A percentile compares a stretch with the other conserved stretches of the same genome.
Evolutionary conservation across 1,140 invertebrate genomes (phyloP).

Genomic region (Drosophila baimaii): DNA sequence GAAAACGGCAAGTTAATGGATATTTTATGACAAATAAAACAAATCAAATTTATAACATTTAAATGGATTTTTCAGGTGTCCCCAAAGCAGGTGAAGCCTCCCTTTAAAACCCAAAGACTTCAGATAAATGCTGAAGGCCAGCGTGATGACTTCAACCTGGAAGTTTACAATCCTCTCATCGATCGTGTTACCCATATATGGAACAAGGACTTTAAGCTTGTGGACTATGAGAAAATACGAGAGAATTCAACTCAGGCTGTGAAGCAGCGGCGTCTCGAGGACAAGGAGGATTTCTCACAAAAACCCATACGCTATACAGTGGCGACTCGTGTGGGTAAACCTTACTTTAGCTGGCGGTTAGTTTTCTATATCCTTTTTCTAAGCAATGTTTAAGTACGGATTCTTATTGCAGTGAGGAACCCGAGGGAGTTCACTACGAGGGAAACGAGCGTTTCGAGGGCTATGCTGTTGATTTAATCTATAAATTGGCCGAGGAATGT

Average conservation of each 20-base stretch:
- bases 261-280: slow-evolving; percentile 51
- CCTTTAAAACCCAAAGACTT: slow-evolving; percentile 85
- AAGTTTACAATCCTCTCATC: slow-evolving; percentile 87
- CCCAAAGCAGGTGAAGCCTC: slow-evolving; percentile 59
- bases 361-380: slow-evolving; percentile 1
- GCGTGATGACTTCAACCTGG: slow-evolving; percentile 89
- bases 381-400: background rate
- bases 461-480: slow-evolving; percentile 90
- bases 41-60: too few relatives aligned
- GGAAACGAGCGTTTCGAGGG: slow-evolving; percentile 88
- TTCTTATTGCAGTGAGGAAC: slow-evolving; percentile 47
- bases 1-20: slow-evolving; percentile 46
- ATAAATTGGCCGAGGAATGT: slow-evolving; percentile 87
- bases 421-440: slow-evolving; percentile 75
- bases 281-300: slow-evolving; percentile 69
- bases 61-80: slow-evolving; percentile 45
- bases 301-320: slow-evolving; percentile 67
- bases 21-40: background rate
- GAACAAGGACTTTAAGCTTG: slow-evolving; percentile 70
- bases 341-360: slow-evolving; percentile 77
- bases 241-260: slow-evolving; percentile 64
- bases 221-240: slow-evolving; percentile 53
- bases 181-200: slow-evolving; percentile 70
- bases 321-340: slow-evolving; percentile 72
- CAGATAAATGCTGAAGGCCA: slow-evolving; percentile 89